These are phyloP conservation scores for Antennarius maculatus DNA, from an alignment of 2,797 vertebrate species.

Conservation along the genomic window DNA sequence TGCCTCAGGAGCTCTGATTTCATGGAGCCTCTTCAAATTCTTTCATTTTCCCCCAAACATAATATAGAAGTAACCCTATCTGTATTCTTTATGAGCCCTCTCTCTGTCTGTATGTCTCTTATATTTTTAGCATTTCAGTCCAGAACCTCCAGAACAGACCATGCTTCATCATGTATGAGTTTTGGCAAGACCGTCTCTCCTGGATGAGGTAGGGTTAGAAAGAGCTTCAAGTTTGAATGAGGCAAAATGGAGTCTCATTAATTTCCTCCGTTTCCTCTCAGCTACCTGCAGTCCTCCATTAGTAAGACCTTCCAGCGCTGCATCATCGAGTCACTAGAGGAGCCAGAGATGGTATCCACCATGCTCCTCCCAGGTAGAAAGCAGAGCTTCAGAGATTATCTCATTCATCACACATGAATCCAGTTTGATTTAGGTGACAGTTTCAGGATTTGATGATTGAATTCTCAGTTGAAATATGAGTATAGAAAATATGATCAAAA, in stretches of 20 bases:
- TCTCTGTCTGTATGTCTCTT: background rate
- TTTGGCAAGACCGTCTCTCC: slow-evolving; percentile 83
- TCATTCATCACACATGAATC: background rate
- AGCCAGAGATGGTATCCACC: slow-evolving; percentile 90
- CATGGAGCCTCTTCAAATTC: slow-evolving; percentile 25
- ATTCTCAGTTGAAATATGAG: background rate
- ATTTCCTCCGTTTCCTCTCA: slow-evolving; percentile 56
- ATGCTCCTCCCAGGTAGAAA: slow-evolving; percentile 91
- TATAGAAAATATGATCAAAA: too few relatives aligned
- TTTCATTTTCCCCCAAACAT: slow-evolving; percentile 26
- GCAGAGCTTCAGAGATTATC: background rate
- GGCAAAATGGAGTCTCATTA: slow-evolving; percentile 13
- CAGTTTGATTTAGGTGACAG: background rate
- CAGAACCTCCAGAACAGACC: slow-evolving; percentile 86
- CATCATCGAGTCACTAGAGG: slow-evolving; percentile 86
- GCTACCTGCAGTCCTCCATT: slow-evolving; percentile 89
- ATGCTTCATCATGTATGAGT: slow-evolving; percentile 84
- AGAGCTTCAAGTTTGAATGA: slow-evolving; percentile 16
- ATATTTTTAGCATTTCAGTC: slow-evolving; percentile 83
- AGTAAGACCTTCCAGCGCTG: slow-evolving; percentile 90
- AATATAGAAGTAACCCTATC: slow-evolving; percentile 12
- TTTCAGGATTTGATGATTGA: background rate
- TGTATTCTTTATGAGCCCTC: background rate
- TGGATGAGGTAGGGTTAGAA: slow-evolving; percentile 79
- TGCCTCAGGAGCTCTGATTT: slow-evolving; percentile 22